Evolutionary conservation across 1,140 invertebrate species (phyloP), one percentile per base, ranked within the genome.

Genomic region (Trichonephila clavata): DNA sequence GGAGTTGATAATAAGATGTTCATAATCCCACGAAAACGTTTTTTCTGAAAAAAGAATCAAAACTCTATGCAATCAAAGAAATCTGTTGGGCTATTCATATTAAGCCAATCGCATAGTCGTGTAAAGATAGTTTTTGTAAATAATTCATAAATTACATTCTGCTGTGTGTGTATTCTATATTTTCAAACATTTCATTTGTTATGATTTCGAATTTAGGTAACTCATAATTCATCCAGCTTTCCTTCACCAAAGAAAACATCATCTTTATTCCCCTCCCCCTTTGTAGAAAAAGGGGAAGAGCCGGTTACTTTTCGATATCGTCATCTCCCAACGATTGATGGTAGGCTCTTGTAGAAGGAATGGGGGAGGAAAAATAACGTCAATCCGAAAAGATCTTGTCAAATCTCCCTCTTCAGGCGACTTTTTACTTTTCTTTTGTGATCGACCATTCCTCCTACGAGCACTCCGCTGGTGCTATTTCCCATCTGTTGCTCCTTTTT

Each of bases 301-400:
- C 71, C 71, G 18, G 71, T 77, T 77, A 77, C 71, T 77, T 77
- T 77, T 77, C 71, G 71, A 77, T 77, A 77, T 77, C 71, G 71
- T 39, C 71, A 77, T 77, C 71, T 39, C 71, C 14, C 27, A 77
- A 77, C 71, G 71, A 77, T 77, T 39, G 71, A 77, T 77, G 71
- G 71, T 39, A 14, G 27, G 4, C 18, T 16, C 71, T 77, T 77
- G 71, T 77, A 77, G 71, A 32, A 39, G 16, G 71, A 27, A 24
- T 21, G n/a, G 65, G 24, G 68, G 13, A 16, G 8, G 24, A 77
- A 32, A 77, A 77, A 77, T 77, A 77, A 77, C 71, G 71, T 77
- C 71, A 32, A 77, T 77, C 71, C 32, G 71, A 59, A 83, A 59
- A 83, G 81, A 83, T 83, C 81, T 83, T 83, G 81, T 83, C 81